These are phyloP conservation scores for Lithobates sylvaticus DNA, from an alignment of 2,797 vertebrate genomes.

Conservation along the genomic window DNA sequence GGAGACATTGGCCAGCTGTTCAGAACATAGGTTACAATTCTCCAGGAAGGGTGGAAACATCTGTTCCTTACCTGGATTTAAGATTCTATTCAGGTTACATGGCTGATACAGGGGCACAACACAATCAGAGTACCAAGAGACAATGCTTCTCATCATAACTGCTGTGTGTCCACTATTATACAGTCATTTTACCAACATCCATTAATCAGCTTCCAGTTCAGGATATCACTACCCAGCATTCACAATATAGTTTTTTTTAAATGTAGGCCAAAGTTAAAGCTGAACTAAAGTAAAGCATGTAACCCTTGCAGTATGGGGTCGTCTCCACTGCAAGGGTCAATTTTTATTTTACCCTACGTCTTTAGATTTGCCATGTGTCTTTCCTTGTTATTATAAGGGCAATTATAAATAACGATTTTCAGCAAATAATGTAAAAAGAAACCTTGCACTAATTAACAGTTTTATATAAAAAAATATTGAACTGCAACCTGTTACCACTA, in stretches of 20 bases:
- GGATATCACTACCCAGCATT: conserved; percentile 11
- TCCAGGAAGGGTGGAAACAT: conserved; percentile 74
- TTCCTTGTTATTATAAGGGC: no score
- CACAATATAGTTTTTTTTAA: not conserved
- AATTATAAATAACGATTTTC: no score
- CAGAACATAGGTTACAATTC: conserved; percentile 70
- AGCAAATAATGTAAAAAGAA: no score
- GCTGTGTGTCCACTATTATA: conserved; percentile 18
- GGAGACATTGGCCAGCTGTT: conserved; percentile 71
- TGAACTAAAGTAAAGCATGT: no score
- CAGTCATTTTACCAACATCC: not conserved
- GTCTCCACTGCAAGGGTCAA: no score
- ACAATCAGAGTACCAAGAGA: conserved; percentile 42
- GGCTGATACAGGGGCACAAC: conserved; percentile 26
- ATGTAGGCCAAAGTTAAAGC: no score
- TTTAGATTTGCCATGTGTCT: no score
- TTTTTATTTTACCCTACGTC: no score
- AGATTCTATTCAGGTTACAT: conserved; percentile 40
- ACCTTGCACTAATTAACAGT: no score
- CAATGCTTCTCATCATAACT: conserved; percentile 30
- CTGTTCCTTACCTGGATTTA: conserved; percentile 73
- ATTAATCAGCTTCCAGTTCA: conserved; percentile 16
- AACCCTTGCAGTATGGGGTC: no score
- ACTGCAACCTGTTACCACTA: no score
- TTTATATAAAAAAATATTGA: no score